Evolutionary conservation across 1,140 invertebrate species (phyloP), one percentile per base, ranked within the genome.

Genomic region (Drosophila takahashii): DNA sequence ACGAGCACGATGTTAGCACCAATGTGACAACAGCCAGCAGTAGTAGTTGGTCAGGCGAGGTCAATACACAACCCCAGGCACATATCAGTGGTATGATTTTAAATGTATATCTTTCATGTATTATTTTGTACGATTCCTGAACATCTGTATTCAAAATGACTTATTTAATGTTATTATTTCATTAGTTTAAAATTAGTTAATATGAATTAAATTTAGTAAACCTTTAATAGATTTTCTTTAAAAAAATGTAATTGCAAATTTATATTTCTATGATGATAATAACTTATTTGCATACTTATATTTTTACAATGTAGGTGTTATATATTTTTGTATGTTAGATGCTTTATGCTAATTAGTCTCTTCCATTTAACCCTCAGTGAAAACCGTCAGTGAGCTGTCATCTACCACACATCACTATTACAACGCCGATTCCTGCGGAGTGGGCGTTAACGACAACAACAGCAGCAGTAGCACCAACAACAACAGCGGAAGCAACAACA

Each of bases 381-480:
- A 92, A 90, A 91, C 84, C 67, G 90, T 90, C 62, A 92, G 84
- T 69, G 91, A 92, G 77, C 81, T 92, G 75, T 92, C 91, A 79
- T 92, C 91, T 29, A 92, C 91, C 73, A 92, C 91, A 53, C 91
- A 91, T 79, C 89, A 92, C 59, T 91, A 91, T 45, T 92, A 92
- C 78, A 92, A 92, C 50, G 91, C 91, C 41, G 91, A 92, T 57
- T 92, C 91, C 60, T 92, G 91, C 53, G 87, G 86, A 62, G 81
- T 67, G 78, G 79, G 81, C 76, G 79, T 80, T 9, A 76, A 39
- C 44, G 85, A 78, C 47, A 77, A 76, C 32, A 56, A 59, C 77
- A 77, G 53, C 70, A 79, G 77, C 61, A 70, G 57, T 58, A 81
- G 60, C 59, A 76, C 53, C 65, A 77, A 36, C 71, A 62, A 41